Conservation (phyloP, 2,888 invertebrate genomes). For the Herminia tarsipennalis region DNA sequence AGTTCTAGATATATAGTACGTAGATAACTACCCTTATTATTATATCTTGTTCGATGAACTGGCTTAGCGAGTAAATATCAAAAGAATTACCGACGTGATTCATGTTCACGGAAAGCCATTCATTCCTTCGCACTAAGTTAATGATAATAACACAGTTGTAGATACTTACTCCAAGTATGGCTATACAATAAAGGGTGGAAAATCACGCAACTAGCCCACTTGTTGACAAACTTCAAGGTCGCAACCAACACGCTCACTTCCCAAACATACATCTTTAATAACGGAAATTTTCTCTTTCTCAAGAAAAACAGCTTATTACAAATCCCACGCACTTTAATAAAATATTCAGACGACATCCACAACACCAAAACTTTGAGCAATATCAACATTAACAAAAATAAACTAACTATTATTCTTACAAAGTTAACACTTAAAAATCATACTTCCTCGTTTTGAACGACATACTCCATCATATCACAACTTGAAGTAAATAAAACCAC, state of each 20-base stretch:
- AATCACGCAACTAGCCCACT: slow-evolving; percentile 46
- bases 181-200: not conserved
- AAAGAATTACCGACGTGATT: too few relatives aligned
- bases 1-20: too few relatives aligned
- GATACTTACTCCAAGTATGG: not conserved
- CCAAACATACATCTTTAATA: slow-evolving; percentile 7
- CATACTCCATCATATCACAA: slow-evolving; percentile 40
- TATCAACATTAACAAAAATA: slow-evolving; percentile 62
- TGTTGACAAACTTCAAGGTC: slow-evolving; percentile 54
- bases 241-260: slow-evolving; percentile 20
- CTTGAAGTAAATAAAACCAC: slow-evolving; percentile 43
- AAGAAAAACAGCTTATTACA: slow-evolving; percentile 24
- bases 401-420: slow-evolving; percentile 53
- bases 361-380: slow-evolving; percentile 76
- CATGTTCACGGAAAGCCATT: slow-evolving; percentile 5
- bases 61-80: too few relatives aligned
- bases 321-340: slow-evolving; percentile 69
- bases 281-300: not conserved
- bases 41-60: too few relatives aligned
- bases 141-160: not conserved
- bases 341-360: slow-evolving; percentile 54
- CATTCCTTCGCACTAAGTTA: not conserved
- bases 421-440: slow-evolving; percentile 57
- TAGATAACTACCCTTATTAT: too few relatives aligned
- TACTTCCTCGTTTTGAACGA: slow-evolving; percentile 3